Conservation (phyloP, 2,888 invertebrate species). For the Drosophila prolongata region DNA sequence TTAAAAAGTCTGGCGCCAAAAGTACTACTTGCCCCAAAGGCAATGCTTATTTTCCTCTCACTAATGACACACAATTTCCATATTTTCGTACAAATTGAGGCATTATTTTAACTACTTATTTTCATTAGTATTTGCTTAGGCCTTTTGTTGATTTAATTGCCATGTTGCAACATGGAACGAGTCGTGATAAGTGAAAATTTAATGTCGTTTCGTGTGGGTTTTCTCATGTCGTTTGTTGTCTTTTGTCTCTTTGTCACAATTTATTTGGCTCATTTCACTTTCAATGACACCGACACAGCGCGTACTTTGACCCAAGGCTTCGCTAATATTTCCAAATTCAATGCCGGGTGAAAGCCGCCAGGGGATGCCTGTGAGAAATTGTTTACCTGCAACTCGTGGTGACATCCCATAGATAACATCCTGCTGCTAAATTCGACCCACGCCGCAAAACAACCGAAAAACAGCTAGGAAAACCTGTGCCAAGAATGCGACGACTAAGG, state of each 20-base stretch:
- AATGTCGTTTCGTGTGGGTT: conserved; percentile 18
- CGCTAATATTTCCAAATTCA: conserved; percentile 57
- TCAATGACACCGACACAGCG: conserved; percentile 44
- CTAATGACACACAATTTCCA: conserved; percentile 11
- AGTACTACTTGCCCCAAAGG: not conserved
- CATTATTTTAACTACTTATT: conserved; percentile 43
- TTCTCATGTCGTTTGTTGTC: conserved; percentile 31
- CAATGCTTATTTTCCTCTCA: conserved; percentile 1
- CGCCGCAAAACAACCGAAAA: conserved; percentile 10
- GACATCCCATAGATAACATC: conserved; percentile 66
- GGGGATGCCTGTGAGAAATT: conserved; percentile 58
- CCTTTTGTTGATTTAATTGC: conserved; percentile 39
- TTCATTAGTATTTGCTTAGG: conserved; percentile 21
- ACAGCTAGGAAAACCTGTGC: conserved; percentile 22
- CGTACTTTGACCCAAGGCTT: conserved; percentile 68
- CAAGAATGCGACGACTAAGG: conserved; percentile 33
- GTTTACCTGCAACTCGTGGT: conserved; percentile 40
- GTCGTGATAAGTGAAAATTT: conserved; percentile 61
- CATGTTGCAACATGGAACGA: conserved; percentile 4
- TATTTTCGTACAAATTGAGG: conserved; percentile 44
- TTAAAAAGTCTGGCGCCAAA: not conserved
- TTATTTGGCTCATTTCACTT: conserved; percentile 50
- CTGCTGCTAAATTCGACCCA: conserved; percentile 53
- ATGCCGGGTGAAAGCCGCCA: conserved; percentile 62
- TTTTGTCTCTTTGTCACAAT: conserved; percentile 34